Percentiles rank a stretch among this genome's conserved stretches.
Conservation (phyloP, 2,797 vertebrate species). For the Muraenolepis orangiensis region DNA sequence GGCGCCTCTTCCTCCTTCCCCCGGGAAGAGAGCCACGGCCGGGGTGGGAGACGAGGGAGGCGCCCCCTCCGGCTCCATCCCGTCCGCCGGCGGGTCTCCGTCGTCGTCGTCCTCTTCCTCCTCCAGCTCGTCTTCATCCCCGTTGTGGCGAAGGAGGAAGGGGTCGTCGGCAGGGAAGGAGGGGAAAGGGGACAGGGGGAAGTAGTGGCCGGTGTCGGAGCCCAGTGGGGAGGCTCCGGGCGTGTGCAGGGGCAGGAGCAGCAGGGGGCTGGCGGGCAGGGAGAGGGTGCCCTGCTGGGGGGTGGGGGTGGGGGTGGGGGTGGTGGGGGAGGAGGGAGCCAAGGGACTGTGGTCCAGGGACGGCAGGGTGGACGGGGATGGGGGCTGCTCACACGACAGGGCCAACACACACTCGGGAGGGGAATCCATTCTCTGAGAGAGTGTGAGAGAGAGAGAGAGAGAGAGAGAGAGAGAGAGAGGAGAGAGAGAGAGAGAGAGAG, state of each 20-base stretch:
- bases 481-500: constrained; percentile 28
- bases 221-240: constrained; percentile 63
- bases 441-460: background rate
- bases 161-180: background rate
- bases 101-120: constrained; percentile 34
- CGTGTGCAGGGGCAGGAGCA: constrained; percentile 54
- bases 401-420: constrained; percentile 77
- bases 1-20: constrained; percentile 44
- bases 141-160: background rate
- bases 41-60: constrained; percentile 68
- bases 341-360: constrained; percentile 77
- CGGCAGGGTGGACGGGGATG: constrained; percentile 69
- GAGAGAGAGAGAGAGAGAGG: constrained; percentile 20
- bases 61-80: constrained; percentile 51
- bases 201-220: constrained; percentile 62
- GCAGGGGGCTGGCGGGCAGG: constrained; percentile 50
- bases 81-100: constrained; percentile 12
- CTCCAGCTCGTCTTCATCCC: constrained; percentile 49
- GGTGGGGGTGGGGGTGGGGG: constrained; percentile 64
- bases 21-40: constrained; percentile 72
- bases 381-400: constrained; percentile 73
- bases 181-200: constrained; percentile 66
- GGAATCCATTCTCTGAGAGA: constrained; percentile 78
- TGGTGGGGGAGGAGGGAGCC: constrained; percentile 51
- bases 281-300: constrained; percentile 63